Evolutionary conservation across 1,140 invertebrate genomes (phyloP).

Genomic region (Zophobas atratus): DNA sequence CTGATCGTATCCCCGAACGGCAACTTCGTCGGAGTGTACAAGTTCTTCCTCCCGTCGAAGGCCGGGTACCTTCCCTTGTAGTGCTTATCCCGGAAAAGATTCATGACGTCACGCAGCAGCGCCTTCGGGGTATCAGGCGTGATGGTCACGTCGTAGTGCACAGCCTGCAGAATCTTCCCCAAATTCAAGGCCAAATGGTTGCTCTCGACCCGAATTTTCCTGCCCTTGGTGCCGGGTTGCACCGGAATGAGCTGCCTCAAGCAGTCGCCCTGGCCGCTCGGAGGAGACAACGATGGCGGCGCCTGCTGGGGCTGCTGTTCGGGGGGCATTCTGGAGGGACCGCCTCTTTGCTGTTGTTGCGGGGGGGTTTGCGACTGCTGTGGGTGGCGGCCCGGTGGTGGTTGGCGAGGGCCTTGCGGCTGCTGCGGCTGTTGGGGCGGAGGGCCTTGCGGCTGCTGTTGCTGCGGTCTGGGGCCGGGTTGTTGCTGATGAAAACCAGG

Average conservation of each 20-base stretch:
- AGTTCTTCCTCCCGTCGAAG: slow-evolving; percentile 80
- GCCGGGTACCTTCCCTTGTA: slow-evolving; percentile 71
- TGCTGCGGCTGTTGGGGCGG: slow-evolving; percentile 29
- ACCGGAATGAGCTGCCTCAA: slow-evolving; percentile 15
- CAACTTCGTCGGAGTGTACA: slow-evolving; percentile 69
- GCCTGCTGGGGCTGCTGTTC: too few species aligned
- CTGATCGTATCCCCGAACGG: slow-evolving; percentile 51
- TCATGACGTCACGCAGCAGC: slow-evolving; percentile 63
- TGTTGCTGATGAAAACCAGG: background rate
- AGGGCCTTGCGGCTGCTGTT: slow-evolving; percentile 15
- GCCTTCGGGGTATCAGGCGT: slow-evolving; percentile 68
- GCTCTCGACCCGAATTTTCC: slow-evolving; percentile 68
- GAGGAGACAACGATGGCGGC: background rate
- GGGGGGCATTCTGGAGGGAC: too few species aligned
- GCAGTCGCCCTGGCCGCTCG: slow-evolving; percentile 34
- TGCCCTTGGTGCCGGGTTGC: slow-evolving; percentile 68
- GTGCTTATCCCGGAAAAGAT: slow-evolving; percentile 62
- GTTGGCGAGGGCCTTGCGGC: background rate
- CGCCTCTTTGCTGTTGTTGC: slow-evolving; percentile 27
- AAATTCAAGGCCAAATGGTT: slow-evolving; percentile 74
- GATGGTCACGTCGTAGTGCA: slow-evolving; percentile 70
- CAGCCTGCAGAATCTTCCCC: slow-evolving; percentile 67
- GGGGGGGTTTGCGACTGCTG: slow-evolving; percentile 5
- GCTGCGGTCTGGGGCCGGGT: background rate
- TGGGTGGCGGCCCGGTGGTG: background rate